These are phyloP conservation scores for Linyphia triangularis DNA, from an alignment of 2,888 invertebrate genomes.

Conservation along the genomic window DNA sequence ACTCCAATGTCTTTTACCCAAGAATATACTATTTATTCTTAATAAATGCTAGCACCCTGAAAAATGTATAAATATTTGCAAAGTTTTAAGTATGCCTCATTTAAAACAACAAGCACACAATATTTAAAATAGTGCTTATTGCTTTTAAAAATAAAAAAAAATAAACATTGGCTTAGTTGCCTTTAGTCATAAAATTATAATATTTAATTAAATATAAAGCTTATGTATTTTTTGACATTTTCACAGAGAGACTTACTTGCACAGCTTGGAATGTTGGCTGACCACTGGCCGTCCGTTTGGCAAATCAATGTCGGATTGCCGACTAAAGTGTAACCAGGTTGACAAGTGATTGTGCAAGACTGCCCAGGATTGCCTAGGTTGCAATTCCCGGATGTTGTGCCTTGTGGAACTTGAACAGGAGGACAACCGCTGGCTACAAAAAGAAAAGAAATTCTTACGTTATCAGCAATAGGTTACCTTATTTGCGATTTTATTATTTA, in stretches of 20 bases:
- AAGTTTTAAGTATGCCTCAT: no score
- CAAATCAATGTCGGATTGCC: constrained; percentile 52
- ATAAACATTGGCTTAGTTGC: no score
- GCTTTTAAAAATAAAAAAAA: neutral
- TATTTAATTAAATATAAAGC: no score
- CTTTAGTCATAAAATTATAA: no score
- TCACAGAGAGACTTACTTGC: constrained; percentile 5
- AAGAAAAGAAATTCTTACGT: neutral
- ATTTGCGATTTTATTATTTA: no score
- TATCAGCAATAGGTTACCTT: no score
- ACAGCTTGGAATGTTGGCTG: constrained; percentile 38
- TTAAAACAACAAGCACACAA: no score
- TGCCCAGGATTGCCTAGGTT: constrained; percentile 33
- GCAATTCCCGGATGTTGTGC: constrained; percentile 27
- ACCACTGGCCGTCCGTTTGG: constrained; percentile 61
- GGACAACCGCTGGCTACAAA: constrained; percentile 28
- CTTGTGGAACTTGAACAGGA: constrained; percentile 18
- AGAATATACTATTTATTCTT: no score
- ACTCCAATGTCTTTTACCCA: no score
- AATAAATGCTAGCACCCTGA: no score
- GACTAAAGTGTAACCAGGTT: constrained; percentile 43
- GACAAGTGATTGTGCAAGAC: constrained; percentile 56
- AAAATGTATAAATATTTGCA: no score
- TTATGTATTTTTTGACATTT: no score
- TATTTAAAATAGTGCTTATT: neutral